phyloP scores from a whole-genome alignment of 2,797 vertebrate species.

The Antrozous pallidus region DNA sequence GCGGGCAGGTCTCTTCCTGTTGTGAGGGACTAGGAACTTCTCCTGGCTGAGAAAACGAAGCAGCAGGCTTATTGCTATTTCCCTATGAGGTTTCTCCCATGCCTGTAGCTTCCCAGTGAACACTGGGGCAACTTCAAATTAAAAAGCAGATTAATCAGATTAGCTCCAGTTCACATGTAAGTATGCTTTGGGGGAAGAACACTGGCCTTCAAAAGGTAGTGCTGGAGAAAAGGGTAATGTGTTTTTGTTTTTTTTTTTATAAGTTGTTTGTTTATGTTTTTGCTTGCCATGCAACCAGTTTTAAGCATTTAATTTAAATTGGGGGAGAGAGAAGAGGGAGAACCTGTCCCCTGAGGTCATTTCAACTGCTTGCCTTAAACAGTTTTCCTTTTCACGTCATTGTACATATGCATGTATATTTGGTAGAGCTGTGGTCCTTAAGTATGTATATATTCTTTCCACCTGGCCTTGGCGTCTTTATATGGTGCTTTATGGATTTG shows the following conservation, averaged over 20 bases:
- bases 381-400: not conserved
- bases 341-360: not conserved
- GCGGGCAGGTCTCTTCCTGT: not conserved
- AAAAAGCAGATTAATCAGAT: not conserved
- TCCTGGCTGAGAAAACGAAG: not conserved
- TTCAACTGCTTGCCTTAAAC: not conserved
- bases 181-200: not conserved
- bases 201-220: not conserved
- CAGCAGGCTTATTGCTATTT: not conserved
- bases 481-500: not conserved
- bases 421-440: not conserved
- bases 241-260: slow-evolving; percentile 1
- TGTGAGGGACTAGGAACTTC: not conserved
- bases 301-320: not conserved
- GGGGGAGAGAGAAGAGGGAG: not conserved
- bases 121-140: not conserved
- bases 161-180: not conserved
- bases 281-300: not conserved
- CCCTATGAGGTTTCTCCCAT: not conserved
- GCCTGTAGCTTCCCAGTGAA: not conserved
- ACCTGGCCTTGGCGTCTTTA: not conserved
- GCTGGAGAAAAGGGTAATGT: not conserved
- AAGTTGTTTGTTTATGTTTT: not conserved
- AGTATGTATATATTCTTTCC: not conserved
- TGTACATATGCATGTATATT: not conserved